A percentile compares a stretch with the other conserved stretches of the same genome.
Conservation (phyloP, 2,888 invertebrate species). For the Megamerina dolium region DNA sequence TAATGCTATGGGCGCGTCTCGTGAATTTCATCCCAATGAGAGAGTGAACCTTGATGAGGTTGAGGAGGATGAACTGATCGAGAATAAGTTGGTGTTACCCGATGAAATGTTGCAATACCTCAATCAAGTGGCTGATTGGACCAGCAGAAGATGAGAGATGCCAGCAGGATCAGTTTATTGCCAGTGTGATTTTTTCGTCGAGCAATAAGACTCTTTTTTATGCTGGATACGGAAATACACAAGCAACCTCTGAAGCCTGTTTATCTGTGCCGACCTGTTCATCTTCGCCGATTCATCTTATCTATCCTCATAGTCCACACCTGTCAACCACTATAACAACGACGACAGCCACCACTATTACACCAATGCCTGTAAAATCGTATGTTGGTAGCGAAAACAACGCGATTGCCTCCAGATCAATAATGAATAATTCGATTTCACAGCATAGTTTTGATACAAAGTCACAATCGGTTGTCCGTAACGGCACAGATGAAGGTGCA, state of each 20-base stretch:
- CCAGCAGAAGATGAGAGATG: not conserved
- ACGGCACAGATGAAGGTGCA: too few relatives aligned
- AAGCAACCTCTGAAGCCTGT: not conserved
- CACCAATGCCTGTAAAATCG: too few relatives aligned
- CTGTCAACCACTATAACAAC: too few relatives aligned
- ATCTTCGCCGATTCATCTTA: too few relatives aligned
- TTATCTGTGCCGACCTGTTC: not conserved
- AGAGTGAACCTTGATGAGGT: conserved; percentile 83
- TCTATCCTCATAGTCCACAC: too few relatives aligned
- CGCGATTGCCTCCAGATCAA: too few relatives aligned
- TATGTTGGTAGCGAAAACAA: too few relatives aligned
- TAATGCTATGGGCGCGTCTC: conserved; percentile 51
- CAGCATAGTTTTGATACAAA: too few relatives aligned
- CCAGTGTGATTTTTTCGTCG: not conserved
- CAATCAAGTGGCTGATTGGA: conserved; percentile 61
- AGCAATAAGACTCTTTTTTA: not conserved
- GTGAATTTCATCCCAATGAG: conserved; percentile 80
- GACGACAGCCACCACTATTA: too few relatives aligned
- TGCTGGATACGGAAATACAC: not conserved
- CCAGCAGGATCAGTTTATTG: not conserved
- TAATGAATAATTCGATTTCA: too few relatives aligned
- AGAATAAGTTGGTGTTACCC: conserved; percentile 88
- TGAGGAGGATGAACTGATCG: conserved; percentile 87
- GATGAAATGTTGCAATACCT: conserved; percentile 95
- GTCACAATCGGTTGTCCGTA: too few relatives aligned